These are phyloP conservation scores for Poicephalus gulielmi DNA, from an alignment of 2,113 vertebrate species.

Conservation along the genomic window DNA sequence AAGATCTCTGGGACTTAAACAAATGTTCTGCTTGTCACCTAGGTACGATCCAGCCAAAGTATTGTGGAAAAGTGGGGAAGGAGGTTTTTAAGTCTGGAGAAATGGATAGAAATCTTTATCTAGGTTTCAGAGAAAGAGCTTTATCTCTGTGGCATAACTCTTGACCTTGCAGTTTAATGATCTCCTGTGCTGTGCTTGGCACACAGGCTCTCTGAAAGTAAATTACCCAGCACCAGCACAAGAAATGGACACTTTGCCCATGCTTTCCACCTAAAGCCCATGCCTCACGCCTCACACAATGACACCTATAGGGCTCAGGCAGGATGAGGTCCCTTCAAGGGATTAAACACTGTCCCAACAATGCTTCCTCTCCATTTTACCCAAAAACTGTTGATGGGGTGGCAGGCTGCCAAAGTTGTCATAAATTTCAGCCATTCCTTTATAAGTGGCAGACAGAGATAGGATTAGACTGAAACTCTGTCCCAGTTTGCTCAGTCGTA, in stretches of 20 bases:
- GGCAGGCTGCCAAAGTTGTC: not conserved
- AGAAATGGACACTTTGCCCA: not conserved
- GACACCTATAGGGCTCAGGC: not conserved
- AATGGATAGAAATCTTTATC: not conserved
- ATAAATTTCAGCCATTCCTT: not conserved
- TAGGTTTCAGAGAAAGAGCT: not conserved
- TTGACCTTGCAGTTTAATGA: not conserved
- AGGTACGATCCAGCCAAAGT: not conserved
- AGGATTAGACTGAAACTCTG: not conserved
- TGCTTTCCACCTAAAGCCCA: accelerated
- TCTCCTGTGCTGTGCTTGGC: not conserved
- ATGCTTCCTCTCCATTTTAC: not conserved
- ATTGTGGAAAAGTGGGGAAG: not conserved
- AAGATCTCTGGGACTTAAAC: not conserved
- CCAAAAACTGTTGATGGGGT: not conserved
- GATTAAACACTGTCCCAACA: not conserved
- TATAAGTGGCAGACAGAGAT: not conserved
- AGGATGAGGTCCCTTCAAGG: not conserved
- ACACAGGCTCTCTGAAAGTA: not conserved
- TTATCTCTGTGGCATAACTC: not conserved
- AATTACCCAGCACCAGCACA: not conserved
- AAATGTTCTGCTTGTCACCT: not conserved
- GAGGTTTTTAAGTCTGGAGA: not conserved
- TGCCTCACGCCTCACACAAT: not conserved
- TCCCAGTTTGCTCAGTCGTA: not conserved